Percentiles rank a stretch among this genome's conserved stretches.
Conservation (phyloP, 2,888 invertebrate genomes). For the Sialis lutaria region DNA sequence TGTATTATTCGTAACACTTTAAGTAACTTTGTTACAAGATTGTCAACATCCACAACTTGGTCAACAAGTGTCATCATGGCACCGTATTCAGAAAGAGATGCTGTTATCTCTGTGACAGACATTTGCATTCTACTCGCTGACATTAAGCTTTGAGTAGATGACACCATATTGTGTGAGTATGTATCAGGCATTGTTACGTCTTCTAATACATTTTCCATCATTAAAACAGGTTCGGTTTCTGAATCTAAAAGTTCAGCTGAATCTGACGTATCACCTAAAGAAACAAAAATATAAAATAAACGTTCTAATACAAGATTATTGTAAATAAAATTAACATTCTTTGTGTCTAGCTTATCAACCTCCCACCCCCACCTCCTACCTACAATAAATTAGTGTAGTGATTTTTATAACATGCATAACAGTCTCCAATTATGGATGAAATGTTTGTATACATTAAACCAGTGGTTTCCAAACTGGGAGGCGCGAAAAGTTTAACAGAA, state of each 20-base stretch:
- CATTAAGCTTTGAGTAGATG: slow-evolving; percentile 35
- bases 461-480: too few species aligned
- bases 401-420: background rate
- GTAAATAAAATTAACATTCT: too few species aligned
- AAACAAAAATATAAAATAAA: too few species aligned
- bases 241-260: slow-evolving; percentile 65
- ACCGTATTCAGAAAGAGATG: slow-evolving; percentile 30
- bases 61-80: slow-evolving; percentile 44
- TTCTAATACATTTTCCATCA: slow-evolving; percentile 60
- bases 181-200: slow-evolving; percentile 46
- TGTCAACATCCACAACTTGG: slow-evolving; percentile 60
- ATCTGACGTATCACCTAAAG: slow-evolving; percentile 30
- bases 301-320: too few species aligned
- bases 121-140: slow-evolving; percentile 22
- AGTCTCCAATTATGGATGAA: background rate
- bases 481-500: too few species aligned
- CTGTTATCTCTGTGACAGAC: slow-evolving; percentile 18
- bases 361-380: too few species aligned
- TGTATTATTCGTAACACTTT: slow-evolving; percentile 57
- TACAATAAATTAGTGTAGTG: background rate
- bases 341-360: too few species aligned
- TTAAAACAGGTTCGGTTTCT: slow-evolving; percentile 66
- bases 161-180: slow-evolving; percentile 48
- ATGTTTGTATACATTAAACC: too few species aligned
- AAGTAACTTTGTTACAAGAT: slow-evolving; percentile 52